Evolutionary conservation across 2,797 vertebrate species (phyloP).

Genomic region (Arremon aurantiirostris): DNA sequence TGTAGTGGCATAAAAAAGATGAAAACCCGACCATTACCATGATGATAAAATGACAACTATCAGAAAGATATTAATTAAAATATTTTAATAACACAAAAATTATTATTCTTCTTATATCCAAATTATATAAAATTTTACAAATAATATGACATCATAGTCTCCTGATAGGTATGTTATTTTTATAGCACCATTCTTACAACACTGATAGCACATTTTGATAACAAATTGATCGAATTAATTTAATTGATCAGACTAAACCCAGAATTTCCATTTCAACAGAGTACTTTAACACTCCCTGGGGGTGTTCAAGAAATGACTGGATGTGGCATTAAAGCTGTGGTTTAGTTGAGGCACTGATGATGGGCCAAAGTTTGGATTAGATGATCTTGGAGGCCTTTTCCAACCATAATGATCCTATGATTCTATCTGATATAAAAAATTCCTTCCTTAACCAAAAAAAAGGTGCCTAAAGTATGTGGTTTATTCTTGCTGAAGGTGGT

Average conservation of each 20-base stretch:
- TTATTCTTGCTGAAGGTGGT: not conserved
- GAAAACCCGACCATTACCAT: not conserved
- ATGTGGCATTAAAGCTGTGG: rapidly evolving
- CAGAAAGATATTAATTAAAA: not conserved
- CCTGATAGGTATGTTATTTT: not conserved
- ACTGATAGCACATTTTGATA: not conserved
- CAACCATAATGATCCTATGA: not conserved
- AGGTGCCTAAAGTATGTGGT: not conserved
- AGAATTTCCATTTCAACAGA: not conserved
- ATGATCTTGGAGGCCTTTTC: not conserved
- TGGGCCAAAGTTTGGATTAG: rapidly evolving
- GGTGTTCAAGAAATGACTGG: not conserved
- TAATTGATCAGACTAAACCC: not conserved
- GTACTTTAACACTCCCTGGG: not conserved
- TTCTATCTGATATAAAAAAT: not conserved
- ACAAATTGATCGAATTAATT: not conserved
- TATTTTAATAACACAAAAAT: not conserved
- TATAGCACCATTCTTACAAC: not conserved
- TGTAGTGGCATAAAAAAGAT: not conserved
- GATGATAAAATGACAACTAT: not conserved
- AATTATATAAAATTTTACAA: not conserved
- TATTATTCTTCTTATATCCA: not conserved
- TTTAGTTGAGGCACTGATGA: not conserved
- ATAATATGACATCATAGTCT: not conserved
- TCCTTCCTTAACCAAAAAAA: not conserved